Base-by-base conservation (phyloP, 1,140 invertebrate genomes). In the Aplysia californica region DNA sequence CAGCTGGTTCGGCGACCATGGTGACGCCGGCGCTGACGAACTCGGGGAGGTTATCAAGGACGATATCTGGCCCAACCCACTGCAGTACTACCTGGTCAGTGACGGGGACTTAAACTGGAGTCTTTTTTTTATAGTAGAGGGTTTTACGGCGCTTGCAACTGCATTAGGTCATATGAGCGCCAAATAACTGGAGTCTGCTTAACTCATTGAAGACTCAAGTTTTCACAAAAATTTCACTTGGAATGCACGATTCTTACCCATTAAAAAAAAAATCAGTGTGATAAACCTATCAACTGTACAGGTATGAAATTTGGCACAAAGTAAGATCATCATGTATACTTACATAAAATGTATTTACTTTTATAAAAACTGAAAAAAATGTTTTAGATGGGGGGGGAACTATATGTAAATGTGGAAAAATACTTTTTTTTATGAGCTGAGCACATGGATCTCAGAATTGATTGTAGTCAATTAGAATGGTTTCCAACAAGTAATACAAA, bases 1-100 rank as follows among this genome's bases (percentile, higher is more conserved):
- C 82, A 84, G 86, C 56, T 91, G 90, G 90, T 90, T 91, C 76
- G 83, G 83, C 55, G 89, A 90, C 70, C 87, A 89, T 61, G 83
- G 78, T 20, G 89, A 90, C 79, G 88, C 87, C 38, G 86, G 87
- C 4, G 86, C 86, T 50, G 89, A 90, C 84, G 90, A 91, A 68
- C 78, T 91, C 26, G 90, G 89, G 31, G 90, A 90, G 78, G 88
- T 93, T 10, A 93, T 93, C 82, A 96, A 96, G 90, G 96, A 96
- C 87, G 95, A 96, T 86, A 93, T 97, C 87, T 97, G 95, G 95
- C 94, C 95, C 61, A 97, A 97, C 91, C 96, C 96, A 73, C 91
- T 97, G 75, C 95, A 96, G 90, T 96, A 96, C 91, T 96, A 95
- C 89, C 88, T 97, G 80, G 94, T 95, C 85, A 93, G 93, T 88